Percentiles rank a stretch among this genome's conserved stretches.
Conservation (phyloP, 1,140 invertebrate genomes). For the Camponotus floridanus region DNA sequence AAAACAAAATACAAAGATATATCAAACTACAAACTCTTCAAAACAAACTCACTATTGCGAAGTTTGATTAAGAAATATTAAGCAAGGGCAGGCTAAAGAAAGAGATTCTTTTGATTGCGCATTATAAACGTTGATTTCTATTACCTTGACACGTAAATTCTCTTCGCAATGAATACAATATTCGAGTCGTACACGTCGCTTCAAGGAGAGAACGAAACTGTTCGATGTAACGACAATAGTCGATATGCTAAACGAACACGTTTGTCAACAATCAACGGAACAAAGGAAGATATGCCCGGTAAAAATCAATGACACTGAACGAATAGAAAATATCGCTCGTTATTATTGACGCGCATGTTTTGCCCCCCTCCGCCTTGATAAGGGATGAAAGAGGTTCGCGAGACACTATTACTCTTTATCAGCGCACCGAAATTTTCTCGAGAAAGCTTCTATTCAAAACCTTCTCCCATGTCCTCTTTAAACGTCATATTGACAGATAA, state of each 20-base stretch:
- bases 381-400: neutral
- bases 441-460: no score
- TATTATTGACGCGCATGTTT: neutral
- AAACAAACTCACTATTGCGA: neutral
- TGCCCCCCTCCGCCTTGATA: neutral
- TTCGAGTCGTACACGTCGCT: neutral
- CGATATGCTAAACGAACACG: neutral
- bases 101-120: neutral
- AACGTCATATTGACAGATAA: conserved; percentile 20
- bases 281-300: conserved; percentile 6
- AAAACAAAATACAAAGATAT: no score
- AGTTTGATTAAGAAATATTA: neutral
- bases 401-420: neutral
- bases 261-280: neutral
- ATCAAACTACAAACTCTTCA: no score
- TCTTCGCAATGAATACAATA: neutral
- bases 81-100: no score
- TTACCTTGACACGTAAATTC: neutral
- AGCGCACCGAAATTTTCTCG: neutral
- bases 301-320: conserved; percentile 7
- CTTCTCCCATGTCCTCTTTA: conserved; percentile 30
- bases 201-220: neutral
- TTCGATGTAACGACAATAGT: neutral
- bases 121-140: neutral
- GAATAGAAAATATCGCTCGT: neutral